A percentile compares a stretch with the other conserved stretches of the same genome.
Conservation (phyloP, 1,140 invertebrate genomes). For the Plutomurus gul region DNA sequence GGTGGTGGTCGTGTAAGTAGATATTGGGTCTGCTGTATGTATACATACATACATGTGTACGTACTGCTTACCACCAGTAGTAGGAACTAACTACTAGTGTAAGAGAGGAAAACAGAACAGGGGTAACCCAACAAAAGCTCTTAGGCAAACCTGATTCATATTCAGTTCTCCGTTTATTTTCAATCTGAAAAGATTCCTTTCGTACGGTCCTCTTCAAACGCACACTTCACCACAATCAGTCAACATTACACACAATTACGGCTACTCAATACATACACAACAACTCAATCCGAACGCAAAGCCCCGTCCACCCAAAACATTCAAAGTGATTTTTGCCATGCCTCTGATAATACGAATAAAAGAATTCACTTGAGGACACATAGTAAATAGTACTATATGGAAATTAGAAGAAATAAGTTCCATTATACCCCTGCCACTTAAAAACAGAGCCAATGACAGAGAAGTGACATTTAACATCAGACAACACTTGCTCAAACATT, state of each 20-base stretch:
- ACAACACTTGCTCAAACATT: too few relatives aligned
- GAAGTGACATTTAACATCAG: neutral
- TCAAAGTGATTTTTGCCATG: too few relatives aligned
- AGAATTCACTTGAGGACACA: too few relatives aligned
- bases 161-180: conserved; percentile 35
- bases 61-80: too few relatives aligned
- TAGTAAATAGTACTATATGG: too few relatives aligned
- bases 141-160: conserved; percentile 34
- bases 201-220: neutral
- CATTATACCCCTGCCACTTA: too few relatives aligned
- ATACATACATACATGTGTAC: neutral
- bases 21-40: neutral
- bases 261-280: neutral
- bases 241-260: neutral
- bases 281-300: neutral
- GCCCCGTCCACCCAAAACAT: too few relatives aligned
- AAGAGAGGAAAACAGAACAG: neutral
- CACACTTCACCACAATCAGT: neutral
- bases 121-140: conserved; percentile 24
- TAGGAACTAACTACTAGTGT: neutral
- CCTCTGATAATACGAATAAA: too few relatives aligned
- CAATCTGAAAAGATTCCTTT: conserved; percentile 4
- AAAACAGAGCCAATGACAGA: neutral
- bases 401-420: too few relatives aligned
- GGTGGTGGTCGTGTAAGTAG: too few relatives aligned